Percentiles rank a stretch among this genome's conserved stretches.
phyloP scores from a whole-genome alignment of 1,140 invertebrate species.

The Drosophila hydei region DNA sequence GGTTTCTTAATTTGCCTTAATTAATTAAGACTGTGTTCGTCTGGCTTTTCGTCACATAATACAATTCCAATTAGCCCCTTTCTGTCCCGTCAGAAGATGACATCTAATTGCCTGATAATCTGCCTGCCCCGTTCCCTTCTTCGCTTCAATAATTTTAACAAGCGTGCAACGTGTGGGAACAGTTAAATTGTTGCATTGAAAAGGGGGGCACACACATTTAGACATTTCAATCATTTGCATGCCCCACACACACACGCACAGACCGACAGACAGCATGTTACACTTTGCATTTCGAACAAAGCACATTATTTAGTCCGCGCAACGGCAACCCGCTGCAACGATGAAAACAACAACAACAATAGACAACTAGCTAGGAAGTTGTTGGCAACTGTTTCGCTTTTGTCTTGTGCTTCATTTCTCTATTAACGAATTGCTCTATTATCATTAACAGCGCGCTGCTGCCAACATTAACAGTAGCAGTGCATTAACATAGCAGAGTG shows the following conservation, averaged over 20 bases:
- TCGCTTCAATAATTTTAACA: constrained; percentile 33
- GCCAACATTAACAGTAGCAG: constrained; percentile 44
- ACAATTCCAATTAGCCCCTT: constrained; percentile 60
- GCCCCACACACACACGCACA: constrained; percentile 17
- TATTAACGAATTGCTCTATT: constrained; percentile 38
- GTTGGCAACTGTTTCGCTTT: constrained; percentile 54
- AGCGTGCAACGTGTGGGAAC: constrained; percentile 65
- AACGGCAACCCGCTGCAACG: constrained; percentile 59
- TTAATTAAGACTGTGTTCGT: constrained; percentile 32
- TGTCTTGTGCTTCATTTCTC: constrained; percentile 41
- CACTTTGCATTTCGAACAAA: constrained; percentile 56
- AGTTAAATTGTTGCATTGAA: constrained; percentile 69
- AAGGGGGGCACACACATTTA: constrained; percentile 38
- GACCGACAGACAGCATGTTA: constrained; percentile 10
- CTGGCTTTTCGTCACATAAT: constrained; percentile 18
- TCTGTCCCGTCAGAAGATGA: constrained; percentile 13
- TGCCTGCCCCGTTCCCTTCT: constrained; percentile 1
- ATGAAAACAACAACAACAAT: constrained; percentile 31
- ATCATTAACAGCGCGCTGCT: constrained; percentile 44
- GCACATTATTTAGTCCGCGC: constrained; percentile 66
- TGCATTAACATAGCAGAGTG: constrained; percentile 53
- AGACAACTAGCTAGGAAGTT: constrained; percentile 45
- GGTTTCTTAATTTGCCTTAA: constrained; percentile 44
- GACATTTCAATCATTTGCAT: constrained; percentile 71
- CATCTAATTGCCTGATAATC: constrained; percentile 15